These are phyloP conservation scores for Matsumyia berberina DNA, from an alignment of 2,888 invertebrate genomes.

Conservation along the genomic window DNA sequence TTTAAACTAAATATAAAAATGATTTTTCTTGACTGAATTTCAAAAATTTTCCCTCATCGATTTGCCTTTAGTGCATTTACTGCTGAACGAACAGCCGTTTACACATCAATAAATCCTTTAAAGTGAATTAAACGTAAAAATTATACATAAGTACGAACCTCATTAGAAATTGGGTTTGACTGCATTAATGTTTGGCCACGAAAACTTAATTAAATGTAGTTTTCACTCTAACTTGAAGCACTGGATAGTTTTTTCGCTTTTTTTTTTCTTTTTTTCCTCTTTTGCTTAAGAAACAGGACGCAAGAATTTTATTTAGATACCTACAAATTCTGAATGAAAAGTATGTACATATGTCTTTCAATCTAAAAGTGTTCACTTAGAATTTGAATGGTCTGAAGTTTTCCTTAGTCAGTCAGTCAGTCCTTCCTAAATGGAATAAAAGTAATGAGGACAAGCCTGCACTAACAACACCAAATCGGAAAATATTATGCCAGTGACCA, in stretches of 20 bases:
- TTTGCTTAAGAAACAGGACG: slow-evolving; percentile 47
- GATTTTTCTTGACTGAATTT: not conserved
- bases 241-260: slow-evolving; percentile 14
- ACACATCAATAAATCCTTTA: slow-evolving; percentile 24
- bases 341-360: slow-evolving; percentile 49
- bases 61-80: slow-evolving; percentile 19
- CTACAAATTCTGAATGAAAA: slow-evolving; percentile 57
- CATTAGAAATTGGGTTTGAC: slow-evolving; percentile 57
- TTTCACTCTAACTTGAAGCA: slow-evolving; percentile 4
- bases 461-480: slow-evolving; percentile 32
- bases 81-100: slow-evolving; percentile 2
- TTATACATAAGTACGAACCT: slow-evolving; percentile 47
- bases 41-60: not conserved
- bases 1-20: slow-evolving; percentile 58
- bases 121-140: slow-evolving; percentile 11
- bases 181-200: slow-evolving; percentile 57
- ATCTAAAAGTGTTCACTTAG: slow-evolving; percentile 51
- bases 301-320: slow-evolving; percentile 63
- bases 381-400: slow-evolving; percentile 21
- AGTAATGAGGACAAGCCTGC: slow-evolving; percentile 36
- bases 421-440: slow-evolving; percentile 9
- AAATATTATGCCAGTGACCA: slow-evolving; percentile 45
- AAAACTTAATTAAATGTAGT: slow-evolving; percentile 21
- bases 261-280: too few species aligned
- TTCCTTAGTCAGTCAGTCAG: not conserved